These are phyloP conservation scores for Apamea anceps DNA, from an alignment of 2,888 invertebrate species.

Conservation along the genomic window DNA sequence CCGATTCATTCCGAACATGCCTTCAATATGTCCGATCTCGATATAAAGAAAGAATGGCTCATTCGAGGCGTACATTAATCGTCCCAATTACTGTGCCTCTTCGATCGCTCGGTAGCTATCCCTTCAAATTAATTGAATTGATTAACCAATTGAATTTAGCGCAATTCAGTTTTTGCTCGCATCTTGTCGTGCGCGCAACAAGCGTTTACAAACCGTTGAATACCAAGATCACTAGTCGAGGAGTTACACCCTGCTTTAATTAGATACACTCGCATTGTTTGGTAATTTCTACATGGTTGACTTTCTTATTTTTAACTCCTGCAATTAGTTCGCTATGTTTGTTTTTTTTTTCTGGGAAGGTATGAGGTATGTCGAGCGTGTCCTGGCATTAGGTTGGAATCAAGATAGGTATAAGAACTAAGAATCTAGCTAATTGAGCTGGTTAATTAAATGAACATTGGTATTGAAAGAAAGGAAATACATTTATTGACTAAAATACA, in stretches of 20 bases:
- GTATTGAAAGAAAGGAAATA: not conserved
- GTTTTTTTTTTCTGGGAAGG: constrained; percentile 8
- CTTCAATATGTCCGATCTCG: constrained; percentile 80
- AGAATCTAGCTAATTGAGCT: constrained; percentile 25
- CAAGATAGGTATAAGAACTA: constrained; percentile 24
- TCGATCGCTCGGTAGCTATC: constrained; percentile 79
- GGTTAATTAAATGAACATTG: not conserved
- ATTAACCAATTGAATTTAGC: constrained; percentile 87
- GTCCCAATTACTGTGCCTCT: constrained; percentile 83
- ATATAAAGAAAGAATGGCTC: constrained; percentile 81
- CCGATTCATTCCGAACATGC: constrained; percentile 79
- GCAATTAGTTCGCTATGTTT: constrained; percentile 26
- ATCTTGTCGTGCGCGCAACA: constrained; percentile 65
- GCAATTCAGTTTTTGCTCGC: constrained; percentile 81
- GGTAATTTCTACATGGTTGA: constrained; percentile 57
- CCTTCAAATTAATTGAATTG: constrained; percentile 87
- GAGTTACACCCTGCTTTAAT: constrained; percentile 48
- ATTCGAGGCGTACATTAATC: constrained; percentile 81
- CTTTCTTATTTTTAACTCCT: constrained; percentile 31
- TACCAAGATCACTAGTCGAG: constrained; percentile 51
- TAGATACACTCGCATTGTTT: constrained; percentile 59
- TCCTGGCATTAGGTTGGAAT: constrained; percentile 43
- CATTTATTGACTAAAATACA: too few species aligned
- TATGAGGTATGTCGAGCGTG: constrained; percentile 14
- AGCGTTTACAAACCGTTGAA: constrained; percentile 52